Evolutionary conservation across 2,888 invertebrate genomes (phyloP).

Genomic region (Platycnemis pennipes): DNA sequence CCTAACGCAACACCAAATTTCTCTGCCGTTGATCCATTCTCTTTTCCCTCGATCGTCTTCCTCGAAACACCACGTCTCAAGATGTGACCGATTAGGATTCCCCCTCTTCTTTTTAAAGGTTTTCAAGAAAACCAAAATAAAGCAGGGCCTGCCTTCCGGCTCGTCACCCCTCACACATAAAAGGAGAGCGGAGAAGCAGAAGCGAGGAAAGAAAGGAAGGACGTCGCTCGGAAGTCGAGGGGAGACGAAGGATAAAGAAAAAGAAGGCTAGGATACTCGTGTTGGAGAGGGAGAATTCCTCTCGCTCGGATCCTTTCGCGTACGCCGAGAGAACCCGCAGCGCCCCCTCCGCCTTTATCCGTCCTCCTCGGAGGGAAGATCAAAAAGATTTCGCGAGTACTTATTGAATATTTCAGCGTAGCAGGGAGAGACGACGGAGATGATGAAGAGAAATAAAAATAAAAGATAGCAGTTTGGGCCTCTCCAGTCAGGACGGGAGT

Average conservation of each 20-base stretch:
- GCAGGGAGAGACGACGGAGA: neutral
- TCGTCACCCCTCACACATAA: neutral
- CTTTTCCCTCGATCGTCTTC: no score
- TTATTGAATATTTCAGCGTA: neutral
- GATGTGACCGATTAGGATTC: no score
- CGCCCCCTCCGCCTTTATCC: neutral
- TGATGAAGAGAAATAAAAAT: neutral
- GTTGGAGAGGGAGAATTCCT: neutral
- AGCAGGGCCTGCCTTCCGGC: neutral
- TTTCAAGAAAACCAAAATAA: no score
- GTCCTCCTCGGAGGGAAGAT: neutral
- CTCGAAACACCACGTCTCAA: no score
- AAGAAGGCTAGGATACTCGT: neutral
- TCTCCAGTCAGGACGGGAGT: neutral
- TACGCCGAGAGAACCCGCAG: neutral
- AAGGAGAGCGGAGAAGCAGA: neutral
- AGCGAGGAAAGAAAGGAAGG: neutral
- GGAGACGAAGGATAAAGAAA: neutral
- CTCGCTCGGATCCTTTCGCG: neutral
- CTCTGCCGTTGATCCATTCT: no score
- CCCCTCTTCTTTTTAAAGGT: no score
- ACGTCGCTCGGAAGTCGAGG: neutral
- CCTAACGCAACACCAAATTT: no score
- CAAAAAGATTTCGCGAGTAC: constrained; percentile 22
- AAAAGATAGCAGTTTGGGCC: neutral